Evolutionary conservation across 2,888 invertebrate species (phyloP), one percentile per base, ranked within the genome.

Genomic region (Cyclophora punctaria): DNA sequence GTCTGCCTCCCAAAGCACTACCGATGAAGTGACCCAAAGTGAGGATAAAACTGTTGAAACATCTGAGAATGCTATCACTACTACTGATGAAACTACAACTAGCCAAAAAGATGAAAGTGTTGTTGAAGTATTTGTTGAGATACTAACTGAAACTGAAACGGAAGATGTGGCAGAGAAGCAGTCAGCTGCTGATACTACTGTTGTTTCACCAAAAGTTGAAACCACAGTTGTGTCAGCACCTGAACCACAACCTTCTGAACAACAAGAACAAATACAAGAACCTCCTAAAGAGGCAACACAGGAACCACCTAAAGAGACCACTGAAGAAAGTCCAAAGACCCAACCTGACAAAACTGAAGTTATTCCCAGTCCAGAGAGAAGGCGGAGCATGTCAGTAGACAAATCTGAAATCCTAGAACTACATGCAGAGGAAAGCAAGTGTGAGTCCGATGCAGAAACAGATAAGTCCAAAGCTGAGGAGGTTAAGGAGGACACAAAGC

Each of bases 351-450:
- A 52, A 48, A 7, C 51, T 48, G 48, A 48, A 60, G 20, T 20
- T 20, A 51, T 56, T 33, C 3, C 44, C 2, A 34, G 56, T 50
- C 54, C 58, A 50, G 65, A 65, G 47, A 57, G 65, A n/a, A 63
- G 72, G 53, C 69, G 73, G 52, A 78, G 78, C 54, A 59, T 63
- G 44, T 77, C 78, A 46, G 62, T 74, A 48, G 85, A 85, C 48
- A 82, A 82, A 60, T 83, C 80, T 6, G 85, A 84, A 67, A 69
- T 83, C 53, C 62, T 84, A 50, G 83, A 83, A 64, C 57, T 83
- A 54, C 85, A 86, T 61, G 73, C 76, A 44, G 83, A 85, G 33
- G 83, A 83, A 41, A 80, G 68, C 52, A 80, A 75, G 63, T 73
- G 69, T 65, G 83, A 83, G 55, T 73, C 71, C 51, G 79, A 82